phyloP scores from a whole-genome alignment of 2,797 vertebrate species.

The Silurus lanzhouensis region DNA sequence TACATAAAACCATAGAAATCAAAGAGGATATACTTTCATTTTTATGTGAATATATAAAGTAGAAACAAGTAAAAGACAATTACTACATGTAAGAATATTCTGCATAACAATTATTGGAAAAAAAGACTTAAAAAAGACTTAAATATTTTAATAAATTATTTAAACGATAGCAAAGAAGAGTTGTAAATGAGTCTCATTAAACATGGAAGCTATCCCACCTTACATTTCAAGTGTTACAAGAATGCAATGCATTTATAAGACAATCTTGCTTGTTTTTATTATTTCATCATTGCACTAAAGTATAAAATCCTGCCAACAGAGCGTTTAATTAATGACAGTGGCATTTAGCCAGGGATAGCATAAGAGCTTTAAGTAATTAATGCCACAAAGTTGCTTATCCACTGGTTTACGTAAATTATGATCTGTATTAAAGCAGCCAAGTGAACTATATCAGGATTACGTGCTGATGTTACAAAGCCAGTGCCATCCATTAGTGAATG shows the following conservation, averaged over 20 bases:
- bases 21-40: too few relatives aligned
- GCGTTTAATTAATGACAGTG: conserved; percentile 51
- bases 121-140: background rate
- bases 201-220: background rate
- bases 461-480: conserved; percentile 59
- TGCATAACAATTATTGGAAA: background rate
- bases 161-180: background rate
- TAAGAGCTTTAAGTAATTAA: conserved; percentile 60
- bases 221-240: conserved; percentile 3
- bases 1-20: too few relatives aligned
- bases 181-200: background rate
- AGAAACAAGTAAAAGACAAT: background rate
- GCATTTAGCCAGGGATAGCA: conserved; percentile 45
- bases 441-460: conserved; percentile 64
- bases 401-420: conserved; percentile 60
- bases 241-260: background rate
- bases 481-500: conserved; percentile 58
- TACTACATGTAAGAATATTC: background rate
- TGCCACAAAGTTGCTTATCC: conserved; percentile 64
- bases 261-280: conserved; percentile 28
- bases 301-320: conserved; percentile 43
- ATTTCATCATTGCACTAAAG: conserved; percentile 44
- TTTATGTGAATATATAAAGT: background rate
- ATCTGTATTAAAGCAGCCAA: conserved; percentile 62
- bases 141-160: background rate